Evolutionary conservation across 2,888 invertebrate species (phyloP).

Genomic region (Antitype chi): DNA sequence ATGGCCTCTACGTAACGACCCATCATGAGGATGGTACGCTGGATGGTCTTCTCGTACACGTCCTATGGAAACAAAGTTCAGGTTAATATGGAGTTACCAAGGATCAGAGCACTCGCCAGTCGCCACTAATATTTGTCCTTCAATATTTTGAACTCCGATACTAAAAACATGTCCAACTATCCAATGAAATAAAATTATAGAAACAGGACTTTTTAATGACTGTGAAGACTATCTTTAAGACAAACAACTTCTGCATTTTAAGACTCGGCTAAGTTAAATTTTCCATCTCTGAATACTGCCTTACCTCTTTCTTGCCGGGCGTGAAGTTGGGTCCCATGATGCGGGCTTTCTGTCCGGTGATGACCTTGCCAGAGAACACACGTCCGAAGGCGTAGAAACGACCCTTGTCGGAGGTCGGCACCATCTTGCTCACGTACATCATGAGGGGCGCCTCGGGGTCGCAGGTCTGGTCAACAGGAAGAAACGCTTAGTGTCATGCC

Average conservation of each 20-base stretch:
- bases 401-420: constrained; percentile 99
- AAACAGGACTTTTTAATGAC: too few species aligned
- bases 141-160: neutral
- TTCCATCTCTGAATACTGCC: neutral
- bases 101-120: neutral
- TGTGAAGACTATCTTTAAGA: neutral
- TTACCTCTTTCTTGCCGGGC: constrained; percentile 98
- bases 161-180: neutral
- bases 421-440: constrained; percentile 99
- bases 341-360: constrained; percentile 97
- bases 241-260: neutral
- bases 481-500: neutral
- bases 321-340: constrained; percentile 99
- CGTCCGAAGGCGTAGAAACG: constrained; percentile 99
- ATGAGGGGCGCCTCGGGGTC: constrained; percentile 99
- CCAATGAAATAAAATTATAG: neutral
- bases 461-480: constrained; percentile 92
- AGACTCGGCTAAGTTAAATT: neutral
- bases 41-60: constrained; percentile 99
- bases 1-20: constrained; percentile 99
- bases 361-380: constrained; percentile 99
- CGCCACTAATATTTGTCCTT: neutral
- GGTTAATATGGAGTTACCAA: neutral
- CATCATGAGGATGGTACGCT: constrained; percentile 99
- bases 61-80: constrained; percentile 88